These are phyloP conservation scores for Pelodiscus sinensis DNA, from an alignment of 2,113 vertebrate genomes.

Conservation along the genomic window DNA sequence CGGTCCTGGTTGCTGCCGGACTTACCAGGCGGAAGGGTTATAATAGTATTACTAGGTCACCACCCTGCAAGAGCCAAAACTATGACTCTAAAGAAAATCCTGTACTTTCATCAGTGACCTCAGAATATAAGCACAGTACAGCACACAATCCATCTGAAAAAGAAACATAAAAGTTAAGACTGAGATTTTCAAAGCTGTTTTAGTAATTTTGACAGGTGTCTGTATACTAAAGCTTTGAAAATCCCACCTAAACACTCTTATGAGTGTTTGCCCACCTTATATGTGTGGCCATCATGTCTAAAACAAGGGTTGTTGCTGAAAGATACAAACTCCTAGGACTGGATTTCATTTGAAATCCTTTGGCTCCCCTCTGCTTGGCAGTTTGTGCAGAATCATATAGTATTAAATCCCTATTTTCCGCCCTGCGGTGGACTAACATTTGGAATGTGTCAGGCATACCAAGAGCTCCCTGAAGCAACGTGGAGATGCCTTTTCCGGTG, in stretches of 20 bases:
- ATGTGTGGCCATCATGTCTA: neutral
- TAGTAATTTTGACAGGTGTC: neutral
- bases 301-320: conserved; percentile 1
- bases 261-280: neutral
- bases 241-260: conserved; percentile 3
- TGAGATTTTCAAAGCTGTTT: conserved; percentile 25
- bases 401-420: neutral
- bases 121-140: conserved; percentile 42
- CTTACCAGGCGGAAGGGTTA: too few relatives aligned
- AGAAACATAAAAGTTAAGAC: neutral
- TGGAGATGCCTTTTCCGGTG: neutral
- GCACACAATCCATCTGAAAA: conserved; percentile 6
- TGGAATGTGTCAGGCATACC: neutral
- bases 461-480: neutral
- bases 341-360: neutral
- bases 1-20: too few relatives aligned
- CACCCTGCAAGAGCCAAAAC: conserved; percentile 16
- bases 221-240: conserved; percentile 14
- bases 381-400: neutral
- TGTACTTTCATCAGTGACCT: conserved; percentile 42
- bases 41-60: conserved; percentile 62
- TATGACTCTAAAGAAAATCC: conserved; percentile 54
- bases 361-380: neutral
- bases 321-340: neutral
- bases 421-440: neutral